Evolutionary conservation across 1,140 invertebrate genomes (phyloP), one percentile per base, ranked within the genome.

Genomic region (Macrocentrus cingulum): DNA sequence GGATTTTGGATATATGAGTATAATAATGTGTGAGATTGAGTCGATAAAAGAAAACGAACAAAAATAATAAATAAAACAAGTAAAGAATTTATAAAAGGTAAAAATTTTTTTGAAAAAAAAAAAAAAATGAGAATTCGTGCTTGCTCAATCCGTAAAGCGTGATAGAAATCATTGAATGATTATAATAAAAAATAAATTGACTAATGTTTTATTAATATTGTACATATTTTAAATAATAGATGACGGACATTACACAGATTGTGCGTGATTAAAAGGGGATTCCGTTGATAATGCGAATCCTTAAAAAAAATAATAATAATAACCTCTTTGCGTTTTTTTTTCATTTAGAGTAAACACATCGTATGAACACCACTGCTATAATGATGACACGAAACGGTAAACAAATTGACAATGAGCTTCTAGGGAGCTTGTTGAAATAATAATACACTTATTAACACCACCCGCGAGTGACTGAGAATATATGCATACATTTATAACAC

Each of bases 141-240:
- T 66, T 66, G 66, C 68, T 60, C 69, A 71, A 64, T 59, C 66
- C 70, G 70, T 64, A 68, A 60, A 42, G 45, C 48, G 56, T 55
- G 56, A 66, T 61, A 65, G 62, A 39, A 71, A 70, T 67, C 62
- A 73, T 64, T 70, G 65, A 66, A 68, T 61, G 65, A 71, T 70
- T 69, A 62, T 61, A 60, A 62, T 50, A 63, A 56, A 61, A 59
- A 63, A 61, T 55, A 66, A 66, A 64, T 65, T 68, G 65, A 74
- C 69, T 70, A 70, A 75, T 69, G 72, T 78, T 78, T 75, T 75
- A 77, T 72, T 77, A 77, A 76, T 73, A 75, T 71, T 76, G 73
- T 76, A 76, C 59, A 76, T 76, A 76, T 75, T 76, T 75, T 75
- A 74, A 75, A 77, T 76, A 74, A 73, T 75, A 72, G 72, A 74